Conservation (phyloP, 2,113 vertebrate species). For the Phrynocephalus versicolor region DNA sequence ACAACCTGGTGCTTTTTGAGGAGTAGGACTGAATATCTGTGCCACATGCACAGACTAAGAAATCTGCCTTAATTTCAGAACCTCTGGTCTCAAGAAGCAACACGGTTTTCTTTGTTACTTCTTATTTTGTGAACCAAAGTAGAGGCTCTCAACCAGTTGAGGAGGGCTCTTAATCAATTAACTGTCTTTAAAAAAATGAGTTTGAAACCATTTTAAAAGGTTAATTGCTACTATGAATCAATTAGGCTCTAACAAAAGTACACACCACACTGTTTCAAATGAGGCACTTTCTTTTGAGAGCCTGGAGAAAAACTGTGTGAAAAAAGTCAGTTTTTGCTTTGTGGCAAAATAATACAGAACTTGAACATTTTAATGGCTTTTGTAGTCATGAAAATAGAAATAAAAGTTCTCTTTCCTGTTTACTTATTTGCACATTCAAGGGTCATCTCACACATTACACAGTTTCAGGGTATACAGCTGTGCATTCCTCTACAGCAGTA, state of each 20-base stretch:
- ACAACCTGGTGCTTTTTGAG: too few relatives aligned
- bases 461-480: too few relatives aligned
- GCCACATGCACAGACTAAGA: neutral
- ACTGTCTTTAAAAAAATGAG: neutral
- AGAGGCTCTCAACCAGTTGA: neutral
- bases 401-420: neutral
- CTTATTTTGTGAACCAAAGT: neutral
- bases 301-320: neutral
- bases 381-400: neutral
- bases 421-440: neutral
- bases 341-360: neutral
- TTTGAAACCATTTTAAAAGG: conserved; percentile 1
- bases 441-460: too few relatives aligned
- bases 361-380: neutral
- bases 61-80: neutral
- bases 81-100: neutral
- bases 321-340: neutral
- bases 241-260: neutral
- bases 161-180: conserved; percentile 3
- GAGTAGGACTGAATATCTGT: neutral
- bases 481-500: too few relatives aligned
- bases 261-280: neutral
- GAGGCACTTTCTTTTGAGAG: neutral
- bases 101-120: neutral
- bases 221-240: conserved; percentile 4